phyloP scores from a whole-genome alignment of 2,888 invertebrate genomes.

The Tethea ocularis region DNA sequence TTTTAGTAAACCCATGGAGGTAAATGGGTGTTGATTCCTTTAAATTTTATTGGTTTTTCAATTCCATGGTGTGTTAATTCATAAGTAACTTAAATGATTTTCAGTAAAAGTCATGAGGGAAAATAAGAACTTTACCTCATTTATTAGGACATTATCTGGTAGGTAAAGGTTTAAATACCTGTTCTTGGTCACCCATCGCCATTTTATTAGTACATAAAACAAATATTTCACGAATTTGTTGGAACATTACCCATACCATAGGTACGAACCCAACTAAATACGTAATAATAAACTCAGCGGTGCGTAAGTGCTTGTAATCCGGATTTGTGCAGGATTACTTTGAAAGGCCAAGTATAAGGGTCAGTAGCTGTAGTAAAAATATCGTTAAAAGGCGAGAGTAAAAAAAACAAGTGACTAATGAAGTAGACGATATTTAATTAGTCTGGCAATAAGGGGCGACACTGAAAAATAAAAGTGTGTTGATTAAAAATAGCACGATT shows the following conservation, averaged over 20 bases:
- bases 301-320: conserved; percentile 14
- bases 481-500: conserved; percentile 35
- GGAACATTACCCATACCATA: neutral
- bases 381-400: conserved; percentile 19
- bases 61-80: no score
- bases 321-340: conserved; percentile 18
- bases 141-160: no score
- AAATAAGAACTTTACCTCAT: no score
- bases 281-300: neutral
- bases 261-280: neutral
- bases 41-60: no score
- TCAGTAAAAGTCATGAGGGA: no score
- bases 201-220: no score
- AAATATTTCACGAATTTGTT: neutral
- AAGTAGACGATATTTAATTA: conserved; percentile 41
- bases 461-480: conserved; percentile 29
- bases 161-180: no score
- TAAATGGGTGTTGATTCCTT: no score
- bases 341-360: conserved; percentile 16
- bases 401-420: conserved; percentile 38
- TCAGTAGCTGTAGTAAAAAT: conserved; percentile 16
- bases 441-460: conserved; percentile 24
- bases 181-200: no score
- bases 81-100: no score
- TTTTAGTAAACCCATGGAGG: no score